Evolutionary conservation across 2,113 vertebrate species (phyloP).

Genomic region (Barbus barbus): DNA sequence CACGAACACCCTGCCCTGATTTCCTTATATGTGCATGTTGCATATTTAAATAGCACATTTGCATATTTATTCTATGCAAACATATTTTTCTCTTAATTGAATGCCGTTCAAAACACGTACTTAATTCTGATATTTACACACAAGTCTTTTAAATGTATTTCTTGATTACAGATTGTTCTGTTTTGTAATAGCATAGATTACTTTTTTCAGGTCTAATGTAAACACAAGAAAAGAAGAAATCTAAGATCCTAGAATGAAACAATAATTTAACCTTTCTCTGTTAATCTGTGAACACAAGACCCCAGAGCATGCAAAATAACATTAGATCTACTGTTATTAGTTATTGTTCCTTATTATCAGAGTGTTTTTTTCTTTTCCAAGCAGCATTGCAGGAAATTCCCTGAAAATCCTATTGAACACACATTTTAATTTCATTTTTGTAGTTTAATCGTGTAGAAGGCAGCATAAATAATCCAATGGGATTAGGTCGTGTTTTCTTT

Average conservation of each 20-base stretch:
- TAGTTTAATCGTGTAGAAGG: slow-evolving; percentile 71
- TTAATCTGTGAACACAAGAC: slow-evolving; percentile 64
- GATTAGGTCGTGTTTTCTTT: slow-evolving; percentile 65
- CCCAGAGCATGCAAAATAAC: slow-evolving; percentile 52
- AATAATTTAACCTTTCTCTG: slow-evolving; percentile 74
- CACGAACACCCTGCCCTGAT: not conserved
- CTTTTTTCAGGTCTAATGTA: slow-evolving; percentile 1
- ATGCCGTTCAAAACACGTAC: not conserved
- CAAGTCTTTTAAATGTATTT: not conserved
- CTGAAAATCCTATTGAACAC: slow-evolving; percentile 75
- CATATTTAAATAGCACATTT: not conserved
- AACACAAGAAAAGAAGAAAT: slow-evolving; percentile 72
- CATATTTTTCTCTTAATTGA: not conserved
- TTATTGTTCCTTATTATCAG: slow-evolving; percentile 75
- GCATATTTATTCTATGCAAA: not conserved
- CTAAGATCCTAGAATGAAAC: slow-evolving; percentile 76
- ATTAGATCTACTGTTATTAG: slow-evolving; percentile 81
- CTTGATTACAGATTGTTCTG: not conserved
- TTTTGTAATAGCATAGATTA: not conserved
- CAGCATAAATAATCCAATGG: slow-evolving; percentile 76
- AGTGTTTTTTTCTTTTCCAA: slow-evolving; percentile 71
- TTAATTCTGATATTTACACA: not conserved
- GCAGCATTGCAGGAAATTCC: slow-evolving; percentile 70
- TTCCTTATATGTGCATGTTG: not conserved
- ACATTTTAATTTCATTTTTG: slow-evolving; percentile 77